Percentiles rank a stretch among this genome's conserved stretches.
phyloP scores from a whole-genome alignment of 2,888 invertebrate genomes.

The Nemotelus pantherinus region DNA sequence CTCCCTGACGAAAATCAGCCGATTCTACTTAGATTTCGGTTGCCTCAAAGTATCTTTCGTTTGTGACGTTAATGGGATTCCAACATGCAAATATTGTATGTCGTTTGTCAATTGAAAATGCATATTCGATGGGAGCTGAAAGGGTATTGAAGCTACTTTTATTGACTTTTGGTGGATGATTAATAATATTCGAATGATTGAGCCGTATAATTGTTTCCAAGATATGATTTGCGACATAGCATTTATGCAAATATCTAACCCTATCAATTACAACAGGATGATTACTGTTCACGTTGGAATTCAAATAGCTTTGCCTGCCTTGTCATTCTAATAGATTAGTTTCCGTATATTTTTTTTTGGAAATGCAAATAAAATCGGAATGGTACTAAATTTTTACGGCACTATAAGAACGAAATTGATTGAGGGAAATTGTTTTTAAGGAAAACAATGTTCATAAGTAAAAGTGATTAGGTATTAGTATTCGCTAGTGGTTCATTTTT shows the following conservation, averaged over 20 bases:
- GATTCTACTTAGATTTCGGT: conserved; percentile 27
- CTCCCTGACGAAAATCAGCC: conserved; percentile 20
- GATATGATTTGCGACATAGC: background rate
- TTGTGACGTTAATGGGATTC: conserved; percentile 3
- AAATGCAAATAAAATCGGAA: too few relatives aligned
- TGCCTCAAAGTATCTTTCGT: background rate
- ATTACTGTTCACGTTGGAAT: too few relatives aligned
- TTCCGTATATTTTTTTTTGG: too few relatives aligned
- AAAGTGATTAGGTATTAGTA: too few relatives aligned
- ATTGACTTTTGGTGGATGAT: background rate
- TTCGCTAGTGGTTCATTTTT: too few relatives aligned
- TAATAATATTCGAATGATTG: background rate
- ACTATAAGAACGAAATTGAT: too few relatives aligned
- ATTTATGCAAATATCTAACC: background rate
- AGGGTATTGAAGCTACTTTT: background rate
- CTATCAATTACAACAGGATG: too few relatives aligned
- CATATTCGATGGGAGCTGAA: background rate
- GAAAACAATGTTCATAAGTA: too few relatives aligned
- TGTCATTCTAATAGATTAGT: too few relatives aligned
- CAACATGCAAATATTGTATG: conserved; percentile 26
- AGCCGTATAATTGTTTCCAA: background rate
- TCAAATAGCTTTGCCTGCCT: too few relatives aligned
- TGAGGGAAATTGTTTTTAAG: too few relatives aligned
- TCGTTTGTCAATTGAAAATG: conserved; percentile 3
- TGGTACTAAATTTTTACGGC: too few relatives aligned